These are phyloP conservation scores for Numida meleagris DNA, from an alignment of 2,113 vertebrate species.

Conservation along the genomic window DNA sequence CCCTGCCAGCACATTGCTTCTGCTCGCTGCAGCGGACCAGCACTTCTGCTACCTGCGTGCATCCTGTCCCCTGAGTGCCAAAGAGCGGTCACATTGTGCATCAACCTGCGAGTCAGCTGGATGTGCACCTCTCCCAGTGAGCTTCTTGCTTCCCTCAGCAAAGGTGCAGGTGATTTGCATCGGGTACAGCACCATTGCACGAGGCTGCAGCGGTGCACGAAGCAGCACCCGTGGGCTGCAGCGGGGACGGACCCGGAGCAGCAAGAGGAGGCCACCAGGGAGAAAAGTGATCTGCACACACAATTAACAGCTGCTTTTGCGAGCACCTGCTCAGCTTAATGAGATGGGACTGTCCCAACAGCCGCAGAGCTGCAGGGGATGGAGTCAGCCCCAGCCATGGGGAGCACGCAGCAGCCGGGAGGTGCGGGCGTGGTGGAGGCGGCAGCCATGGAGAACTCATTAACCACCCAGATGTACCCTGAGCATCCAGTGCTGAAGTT, in stretches of 20 bases:
- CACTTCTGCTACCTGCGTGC: too few relatives aligned
- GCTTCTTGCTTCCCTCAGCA: not conserved
- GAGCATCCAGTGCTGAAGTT: not conserved
- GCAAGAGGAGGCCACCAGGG: not conserved
- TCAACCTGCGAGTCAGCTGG: not conserved
- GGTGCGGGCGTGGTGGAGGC: not conserved
- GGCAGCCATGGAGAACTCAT: not conserved
- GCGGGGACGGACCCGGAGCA: not conserved
- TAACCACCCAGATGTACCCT: accelerated
- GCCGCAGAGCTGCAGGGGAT: not conserved
- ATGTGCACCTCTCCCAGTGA: not conserved
- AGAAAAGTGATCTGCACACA: too few relatives aligned
- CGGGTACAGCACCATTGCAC: too few relatives aligned
- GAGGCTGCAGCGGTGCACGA: too few relatives aligned
- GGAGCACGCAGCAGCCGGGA: accelerated
- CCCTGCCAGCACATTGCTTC: not conserved
- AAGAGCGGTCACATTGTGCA: not conserved
- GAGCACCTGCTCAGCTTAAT: not conserved
- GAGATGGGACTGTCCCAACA: too few relatives aligned
- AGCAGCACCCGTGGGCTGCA: not conserved
- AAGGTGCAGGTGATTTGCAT: not conserved
- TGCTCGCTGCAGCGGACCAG: not conserved
- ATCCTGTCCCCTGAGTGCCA: not conserved
- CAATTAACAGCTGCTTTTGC: not conserved
- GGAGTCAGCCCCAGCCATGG: not conserved